Evolutionary conservation across 2,797 vertebrate genomes (phyloP), one percentile per base, ranked within the genome.

Genomic region (Sebastes iracundus): DNA sequence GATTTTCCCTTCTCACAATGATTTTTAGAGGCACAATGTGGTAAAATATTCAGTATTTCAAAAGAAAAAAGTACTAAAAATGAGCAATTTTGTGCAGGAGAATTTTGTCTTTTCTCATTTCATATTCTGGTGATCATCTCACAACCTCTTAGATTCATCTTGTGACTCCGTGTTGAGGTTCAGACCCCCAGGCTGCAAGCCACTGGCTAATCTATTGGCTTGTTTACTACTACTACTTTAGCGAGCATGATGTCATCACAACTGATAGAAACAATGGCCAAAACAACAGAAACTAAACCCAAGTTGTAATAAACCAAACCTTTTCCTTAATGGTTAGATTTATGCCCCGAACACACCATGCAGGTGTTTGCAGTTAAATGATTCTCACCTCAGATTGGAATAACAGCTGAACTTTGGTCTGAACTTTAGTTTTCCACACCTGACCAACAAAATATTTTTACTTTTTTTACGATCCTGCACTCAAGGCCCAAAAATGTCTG

Each of bases 401-500:
- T 13, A 67, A 58, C 25, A 73, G 14, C 49, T 38, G 23, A 6
- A 69, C 22, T 32, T 66, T 38, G 18, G 10, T 52, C 49, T 55
- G 30, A 67, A 77, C 52, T 60, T 77, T 4, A 65, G 27, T 72
- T 85, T 75, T 72, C 69, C 7, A 71, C 70, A 59, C 72, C 32
- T 84, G 73, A 75, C 66, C 64, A 32, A 65, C 68, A 63, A 60
- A 60, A 38, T 59, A 42, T 72, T 79, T 72, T 11, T 67, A 14
- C 61, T 65, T 68, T 63, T 63, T 77, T 56, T 38, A 52, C 64
- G 49, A 78, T 71, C 27, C 7, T 66, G 53, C 59, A 16, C 66
- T 67, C 46, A 49, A 75, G 30, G 56, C 79, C 65, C 25, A 72
- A 53, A 78, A 73, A 59, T 63, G 38, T 63, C 52, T 80, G 79